These are phyloP conservation scores for Odontomachus brunneus DNA, from an alignment of 1,140 invertebrate species.

Conservation along the genomic window DNA sequence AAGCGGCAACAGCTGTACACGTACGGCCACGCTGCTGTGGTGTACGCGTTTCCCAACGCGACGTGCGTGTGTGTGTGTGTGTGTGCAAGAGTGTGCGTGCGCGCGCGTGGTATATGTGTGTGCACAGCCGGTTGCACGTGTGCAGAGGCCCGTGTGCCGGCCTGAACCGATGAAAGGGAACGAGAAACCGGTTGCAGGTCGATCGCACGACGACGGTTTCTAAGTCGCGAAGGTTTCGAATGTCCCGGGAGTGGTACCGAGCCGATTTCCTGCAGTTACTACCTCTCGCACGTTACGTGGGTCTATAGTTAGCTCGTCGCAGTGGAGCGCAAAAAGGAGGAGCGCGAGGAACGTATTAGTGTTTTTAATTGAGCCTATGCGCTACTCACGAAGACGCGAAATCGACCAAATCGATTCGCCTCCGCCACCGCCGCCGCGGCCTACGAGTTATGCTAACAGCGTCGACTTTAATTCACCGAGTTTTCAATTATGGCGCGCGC, in stretches of 20 bases:
- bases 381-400: not conserved
- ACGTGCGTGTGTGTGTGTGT: not conserved
- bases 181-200: slow-evolving; percentile 77
- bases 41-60: slow-evolving; percentile 63
- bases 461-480: slow-evolving; percentile 33
- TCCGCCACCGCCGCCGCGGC: not conserved
- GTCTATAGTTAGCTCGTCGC: slow-evolving; percentile 32
- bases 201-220: slow-evolving; percentile 72
- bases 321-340: slow-evolving; percentile 6
- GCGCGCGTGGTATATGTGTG: not conserved
- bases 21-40: slow-evolving; percentile 5
- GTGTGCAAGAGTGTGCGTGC: too few species aligned
- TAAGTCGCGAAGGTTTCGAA: slow-evolving; percentile 66
- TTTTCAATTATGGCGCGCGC: slow-evolving; percentile 42
- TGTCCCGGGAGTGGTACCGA: slow-evolving; percentile 63
- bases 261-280: slow-evolving; percentile 35
- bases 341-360: slow-evolving; percentile 14
- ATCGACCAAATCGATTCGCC: not conserved
- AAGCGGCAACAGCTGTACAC: slow-evolving; percentile 32
- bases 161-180: slow-evolving; percentile 76
- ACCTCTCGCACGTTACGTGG: slow-evolving; percentile 22
- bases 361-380: slow-evolving; percentile 17
- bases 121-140: slow-evolving; percentile 57
- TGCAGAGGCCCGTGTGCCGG: slow-evolving; percentile 66
- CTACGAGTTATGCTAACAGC: not conserved